Base-by-base conservation (phyloP, 2,113 vertebrate genomes). In the Chascanopsetta lugubris region DNA sequence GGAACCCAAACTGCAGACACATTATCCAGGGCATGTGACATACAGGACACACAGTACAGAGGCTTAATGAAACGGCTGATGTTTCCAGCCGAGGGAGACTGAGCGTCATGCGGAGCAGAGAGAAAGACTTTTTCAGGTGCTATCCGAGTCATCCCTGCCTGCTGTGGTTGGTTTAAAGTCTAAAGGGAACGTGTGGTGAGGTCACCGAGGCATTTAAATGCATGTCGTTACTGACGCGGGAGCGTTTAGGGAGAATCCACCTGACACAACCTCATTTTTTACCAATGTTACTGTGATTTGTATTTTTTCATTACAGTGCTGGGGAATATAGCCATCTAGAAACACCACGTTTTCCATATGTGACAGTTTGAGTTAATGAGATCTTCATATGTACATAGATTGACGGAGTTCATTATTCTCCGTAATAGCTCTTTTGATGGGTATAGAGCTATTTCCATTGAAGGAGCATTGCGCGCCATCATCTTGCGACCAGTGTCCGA, bases 191-290 rank as follows among this genome's bases (percentile, higher is more conserved):
- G 25, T 36, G 36, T n/a, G 18, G 29, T 15, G 18, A n/a, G 38
- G 61, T 70, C 27, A 38, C 18, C 11, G 20, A 56, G n/a, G 32
- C 27, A 55, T 42, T 63, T 60, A 49, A 57, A 74, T 47, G 26
- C 21, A 46, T 8, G 17, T 26, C 49, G 32, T 45, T 30, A 64
- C 32, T 12, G 34, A 54, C 20, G 0, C 45, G 22, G 4, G 8
- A 26, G 57, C 15, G 13, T 34, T 38, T 42, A n/a, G 15, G n/a
- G 17, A 30, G 17, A 42, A 42, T 8, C 38, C 38, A 42, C 38
- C 38, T 42, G 3, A 18, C 7, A 25, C 10, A 61, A 32, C n/a
- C 36, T 66, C n/a, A n/a, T 11, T 13, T 61, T 70, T 56, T 21
- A 47, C 4, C 61, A 61, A 20, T 58, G 25, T 50, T 36, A 25